Conservation (phyloP, 2,888 invertebrate species). For the Julus scanicus region DNA sequence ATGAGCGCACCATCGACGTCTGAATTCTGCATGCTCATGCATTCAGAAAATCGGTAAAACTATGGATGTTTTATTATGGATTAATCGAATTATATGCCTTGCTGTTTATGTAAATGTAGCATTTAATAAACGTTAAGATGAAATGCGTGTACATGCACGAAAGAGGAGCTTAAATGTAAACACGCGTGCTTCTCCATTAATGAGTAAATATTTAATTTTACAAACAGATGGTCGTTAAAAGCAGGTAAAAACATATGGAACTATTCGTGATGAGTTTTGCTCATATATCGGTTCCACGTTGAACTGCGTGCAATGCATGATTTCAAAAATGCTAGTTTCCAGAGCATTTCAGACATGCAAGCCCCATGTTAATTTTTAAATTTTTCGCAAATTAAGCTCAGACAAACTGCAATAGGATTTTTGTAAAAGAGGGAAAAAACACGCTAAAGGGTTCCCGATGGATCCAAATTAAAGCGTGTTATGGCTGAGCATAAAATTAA, state of each 20-base stretch:
- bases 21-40: not conserved
- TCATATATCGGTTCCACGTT: not conserved
- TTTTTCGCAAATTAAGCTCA: not conserved
- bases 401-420: not conserved
- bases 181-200: constrained; percentile 42
- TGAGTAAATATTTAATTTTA: constrained; percentile 37
- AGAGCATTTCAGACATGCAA: not conserved
- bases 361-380: not conserved
- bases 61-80: not conserved
- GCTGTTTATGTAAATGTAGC: not conserved
- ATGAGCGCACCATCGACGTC: not conserved
- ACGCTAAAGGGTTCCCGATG: not conserved
- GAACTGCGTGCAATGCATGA: not conserved
- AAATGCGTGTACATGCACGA: constrained; percentile 35
- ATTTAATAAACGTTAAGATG: constrained; percentile 1
- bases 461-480: constrained; percentile 34
- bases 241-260: not conserved
- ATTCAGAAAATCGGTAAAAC: not conserved
- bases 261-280: not conserved
- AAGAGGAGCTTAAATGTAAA: constrained; percentile 31
- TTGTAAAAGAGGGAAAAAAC: not conserved
- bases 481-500: constrained; percentile 20
- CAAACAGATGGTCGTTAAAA: constrained; percentile 28
- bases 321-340: not conserved
- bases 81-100: not conserved